A percentile compares a stretch with the other conserved stretches of the same genome.
These are phyloP conservation scores for Bungarus multicinctus DNA, from an alignment of 2,113 vertebrate species.

Conservation along the genomic window DNA sequence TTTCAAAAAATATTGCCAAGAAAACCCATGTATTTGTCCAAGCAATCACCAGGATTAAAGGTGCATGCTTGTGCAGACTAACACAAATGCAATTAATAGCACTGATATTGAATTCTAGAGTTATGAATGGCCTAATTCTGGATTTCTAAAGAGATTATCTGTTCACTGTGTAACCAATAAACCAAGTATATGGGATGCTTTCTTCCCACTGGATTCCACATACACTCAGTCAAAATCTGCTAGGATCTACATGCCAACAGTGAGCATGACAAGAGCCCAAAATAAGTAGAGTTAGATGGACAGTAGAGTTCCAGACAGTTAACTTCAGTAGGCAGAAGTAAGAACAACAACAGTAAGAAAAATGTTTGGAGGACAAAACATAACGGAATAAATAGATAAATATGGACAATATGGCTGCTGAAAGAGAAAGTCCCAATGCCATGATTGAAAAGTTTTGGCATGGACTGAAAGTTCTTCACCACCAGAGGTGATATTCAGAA, in stretches of 20 bases:
- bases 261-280: background rate
- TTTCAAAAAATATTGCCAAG: background rate
- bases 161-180: background rate
- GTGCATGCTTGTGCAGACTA: too few species aligned
- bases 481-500: background rate
- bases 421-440: background rate
- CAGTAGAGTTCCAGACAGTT: background rate
- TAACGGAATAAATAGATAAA: background rate
- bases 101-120: too few species aligned
- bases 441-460: background rate
- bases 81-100: background rate
- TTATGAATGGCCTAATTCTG: background rate
- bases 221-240: background rate
- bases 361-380: background rate
- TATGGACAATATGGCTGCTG: background rate
- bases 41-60: background rate
- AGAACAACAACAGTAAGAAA: background rate
- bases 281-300: background rate
- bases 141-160: background rate
- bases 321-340: background rate
- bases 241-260: background rate
- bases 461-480: background rate
- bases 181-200: background rate
- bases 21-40: background rate
- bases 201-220: background rate